phyloP scores from a whole-genome alignment of 2,113 vertebrate genomes.

The Leuciscus idus region DNA sequence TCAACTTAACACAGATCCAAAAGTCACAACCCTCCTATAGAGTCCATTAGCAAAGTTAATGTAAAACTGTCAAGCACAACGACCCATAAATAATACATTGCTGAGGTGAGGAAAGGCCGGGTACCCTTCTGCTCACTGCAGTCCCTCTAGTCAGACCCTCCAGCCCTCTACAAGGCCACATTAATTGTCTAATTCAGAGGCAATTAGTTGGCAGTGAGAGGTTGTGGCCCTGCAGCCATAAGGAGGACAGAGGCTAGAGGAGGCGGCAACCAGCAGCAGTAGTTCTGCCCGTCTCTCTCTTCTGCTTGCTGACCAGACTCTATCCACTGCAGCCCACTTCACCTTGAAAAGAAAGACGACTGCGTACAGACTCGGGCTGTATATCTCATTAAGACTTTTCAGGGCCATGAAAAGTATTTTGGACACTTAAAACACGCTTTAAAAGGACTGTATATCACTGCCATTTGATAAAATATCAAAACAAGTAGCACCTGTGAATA shows the following conservation, averaged over 20 bases:
- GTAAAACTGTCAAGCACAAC: slow-evolving; percentile 72
- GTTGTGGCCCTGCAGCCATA: slow-evolving; percentile 71
- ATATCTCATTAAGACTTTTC: slow-evolving; percentile 27
- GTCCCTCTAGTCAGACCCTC: slow-evolving; percentile 54
- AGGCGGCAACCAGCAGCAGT: slow-evolving; percentile 60
- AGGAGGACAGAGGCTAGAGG: slow-evolving; percentile 65
- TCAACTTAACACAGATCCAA: slow-evolving; percentile 67
- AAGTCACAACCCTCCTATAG: slow-evolving; percentile 64
- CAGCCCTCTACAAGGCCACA: slow-evolving; percentile 69
- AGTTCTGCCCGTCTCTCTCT: slow-evolving; percentile 12
- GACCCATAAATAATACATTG: slow-evolving; percentile 80
- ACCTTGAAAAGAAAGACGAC: slow-evolving; percentile 18
- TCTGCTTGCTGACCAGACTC: slow-evolving; percentile 1
- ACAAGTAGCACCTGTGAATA: neutral
- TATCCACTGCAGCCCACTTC: slow-evolving; percentile 10
- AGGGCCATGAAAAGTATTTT: slow-evolving; percentile 25
- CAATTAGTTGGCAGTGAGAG: slow-evolving; percentile 77
- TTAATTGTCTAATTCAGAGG: slow-evolving; percentile 79
- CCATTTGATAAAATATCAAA: neutral
- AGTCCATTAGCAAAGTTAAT: slow-evolving; percentile 80
- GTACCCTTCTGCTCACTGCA: slow-evolving; percentile 69
- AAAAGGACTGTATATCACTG: neutral
- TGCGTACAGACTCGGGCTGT: slow-evolving; percentile 9
- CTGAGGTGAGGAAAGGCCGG: slow-evolving; percentile 74
- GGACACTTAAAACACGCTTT: neutral